Percentiles rank a stretch among this genome's conserved stretches.
Evolutionary conservation across 2,888 invertebrate genomes (phyloP).

Genomic region (Apodemia duryi): DNA sequence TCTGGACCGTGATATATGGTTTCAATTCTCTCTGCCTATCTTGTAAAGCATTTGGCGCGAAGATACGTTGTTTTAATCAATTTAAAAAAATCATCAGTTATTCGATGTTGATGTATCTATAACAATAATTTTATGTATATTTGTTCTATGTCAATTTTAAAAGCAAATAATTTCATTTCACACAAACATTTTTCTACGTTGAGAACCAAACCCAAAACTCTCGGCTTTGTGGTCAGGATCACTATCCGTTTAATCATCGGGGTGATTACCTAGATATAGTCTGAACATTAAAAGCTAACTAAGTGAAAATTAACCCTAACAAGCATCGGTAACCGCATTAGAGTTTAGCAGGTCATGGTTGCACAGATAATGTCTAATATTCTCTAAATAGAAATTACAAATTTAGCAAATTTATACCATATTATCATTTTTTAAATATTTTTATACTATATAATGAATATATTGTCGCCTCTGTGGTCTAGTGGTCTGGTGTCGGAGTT

Average conservation of each 20-base stretch:
- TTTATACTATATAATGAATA: too few relatives aligned
- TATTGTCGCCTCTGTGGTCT: too few relatives aligned
- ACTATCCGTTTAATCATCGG: neutral
- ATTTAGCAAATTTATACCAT: slow-evolving; percentile 2
- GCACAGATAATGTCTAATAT: slow-evolving; percentile 53
- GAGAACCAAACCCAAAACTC: neutral
- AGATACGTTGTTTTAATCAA: too few relatives aligned
- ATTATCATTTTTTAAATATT: neutral
- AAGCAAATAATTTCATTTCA: neutral
- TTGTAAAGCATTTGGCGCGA: too few relatives aligned
- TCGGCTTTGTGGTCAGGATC: neutral
- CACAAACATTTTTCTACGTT: neutral
- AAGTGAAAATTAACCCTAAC: slow-evolving; percentile 52
- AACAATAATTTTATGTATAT: too few relatives aligned
- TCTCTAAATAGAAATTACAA: slow-evolving; percentile 35
- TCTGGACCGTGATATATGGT: too few relatives aligned
- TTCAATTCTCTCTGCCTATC: too few relatives aligned
- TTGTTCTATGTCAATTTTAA: too few relatives aligned
- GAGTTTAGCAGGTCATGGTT: slow-evolving; percentile 57
- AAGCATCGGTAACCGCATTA: slow-evolving; percentile 50
- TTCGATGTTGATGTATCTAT: too few relatives aligned
- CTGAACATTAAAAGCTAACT: slow-evolving; percentile 36
- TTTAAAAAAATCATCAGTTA: too few relatives aligned
- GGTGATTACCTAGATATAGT: slow-evolving; percentile 2
- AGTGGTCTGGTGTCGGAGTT: too few relatives aligned